Evolutionary conservation across 2,113 vertebrate species (phyloP).

Genomic region (Chauna torquata): DNA sequence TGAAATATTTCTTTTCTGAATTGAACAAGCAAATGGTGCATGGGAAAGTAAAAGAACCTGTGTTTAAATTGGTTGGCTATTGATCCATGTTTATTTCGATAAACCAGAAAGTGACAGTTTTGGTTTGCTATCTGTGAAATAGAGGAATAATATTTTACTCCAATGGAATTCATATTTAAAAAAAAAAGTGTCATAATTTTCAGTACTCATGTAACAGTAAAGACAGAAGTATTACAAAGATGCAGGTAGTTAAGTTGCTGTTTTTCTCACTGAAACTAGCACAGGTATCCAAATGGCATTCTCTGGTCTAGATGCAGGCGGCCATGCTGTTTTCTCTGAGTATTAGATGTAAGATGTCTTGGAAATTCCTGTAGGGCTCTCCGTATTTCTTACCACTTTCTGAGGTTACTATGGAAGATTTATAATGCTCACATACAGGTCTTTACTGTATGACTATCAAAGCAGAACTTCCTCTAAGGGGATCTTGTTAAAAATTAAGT

Average conservation of each 20-base stretch:
- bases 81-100: not conserved
- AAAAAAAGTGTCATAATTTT: not conserved
- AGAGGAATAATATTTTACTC: not conserved
- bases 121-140: not conserved
- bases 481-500: not conserved
- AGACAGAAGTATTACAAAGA: not conserved
- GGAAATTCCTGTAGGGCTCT: not conserved
- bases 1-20: not conserved
- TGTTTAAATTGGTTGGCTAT: not conserved
- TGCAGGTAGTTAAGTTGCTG: not conserved
- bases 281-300: not conserved
- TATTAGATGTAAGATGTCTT: not conserved
- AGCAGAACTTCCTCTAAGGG: not conserved
- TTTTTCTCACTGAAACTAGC: not conserved
- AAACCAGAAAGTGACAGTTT: not conserved
- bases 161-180: not conserved
- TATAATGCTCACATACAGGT: not conserved
- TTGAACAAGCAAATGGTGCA: not conserved
- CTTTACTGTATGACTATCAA: not conserved
- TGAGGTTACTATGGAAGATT: not conserved
- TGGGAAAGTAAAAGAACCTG: not conserved
- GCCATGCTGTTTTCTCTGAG: not conserved
- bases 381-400: not conserved
- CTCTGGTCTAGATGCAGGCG: not conserved
- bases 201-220: not conserved